These are phyloP conservation scores for Macrobrachium nipponense DNA, from an alignment of 1,140 invertebrate genomes.

Conservation along the genomic window DNA sequence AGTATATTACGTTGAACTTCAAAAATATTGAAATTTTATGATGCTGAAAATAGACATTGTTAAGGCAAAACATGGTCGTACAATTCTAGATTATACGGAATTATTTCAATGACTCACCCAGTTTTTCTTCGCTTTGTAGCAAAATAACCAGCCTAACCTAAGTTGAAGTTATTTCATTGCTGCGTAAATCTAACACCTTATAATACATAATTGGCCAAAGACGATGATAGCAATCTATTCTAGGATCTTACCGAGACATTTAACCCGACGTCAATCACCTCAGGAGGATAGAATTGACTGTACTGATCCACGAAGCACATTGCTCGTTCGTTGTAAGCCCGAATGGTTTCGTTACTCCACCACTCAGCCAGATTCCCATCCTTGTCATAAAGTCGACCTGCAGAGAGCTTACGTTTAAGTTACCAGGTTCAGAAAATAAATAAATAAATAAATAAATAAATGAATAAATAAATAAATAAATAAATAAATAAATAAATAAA, in stretches of 20 bases:
- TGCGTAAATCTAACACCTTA: not conserved
- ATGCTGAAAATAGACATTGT: too few relatives aligned
- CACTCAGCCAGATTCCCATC: constrained; percentile 70
- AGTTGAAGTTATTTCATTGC: not conserved
- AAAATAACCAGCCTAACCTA: too few relatives aligned
- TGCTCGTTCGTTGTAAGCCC: constrained; percentile 67
- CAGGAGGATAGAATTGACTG: constrained; percentile 74
- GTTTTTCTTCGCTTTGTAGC: too few relatives aligned
- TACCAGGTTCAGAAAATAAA: not conserved
- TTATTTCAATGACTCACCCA: too few relatives aligned
- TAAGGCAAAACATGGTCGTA: too few relatives aligned
- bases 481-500: not conserved
- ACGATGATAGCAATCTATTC: constrained; percentile 75
- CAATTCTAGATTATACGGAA: too few relatives aligned
- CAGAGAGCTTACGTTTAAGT: not conserved
- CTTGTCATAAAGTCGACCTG: constrained; percentile 71
- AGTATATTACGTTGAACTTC: too few relatives aligned
- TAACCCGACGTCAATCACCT: constrained; percentile 42
- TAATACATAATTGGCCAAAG: constrained; percentile 70
- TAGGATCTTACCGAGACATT: constrained; percentile 45
- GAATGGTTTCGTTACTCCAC: constrained; percentile 71
- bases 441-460: constrained; percentile 29
- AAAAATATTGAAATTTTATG: too few relatives aligned
- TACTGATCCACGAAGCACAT: constrained; percentile 62
- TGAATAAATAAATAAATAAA: not conserved